Evolutionary conservation across 2,888 invertebrate genomes (phyloP).

Genomic region (Napeogenes inachia): DNA sequence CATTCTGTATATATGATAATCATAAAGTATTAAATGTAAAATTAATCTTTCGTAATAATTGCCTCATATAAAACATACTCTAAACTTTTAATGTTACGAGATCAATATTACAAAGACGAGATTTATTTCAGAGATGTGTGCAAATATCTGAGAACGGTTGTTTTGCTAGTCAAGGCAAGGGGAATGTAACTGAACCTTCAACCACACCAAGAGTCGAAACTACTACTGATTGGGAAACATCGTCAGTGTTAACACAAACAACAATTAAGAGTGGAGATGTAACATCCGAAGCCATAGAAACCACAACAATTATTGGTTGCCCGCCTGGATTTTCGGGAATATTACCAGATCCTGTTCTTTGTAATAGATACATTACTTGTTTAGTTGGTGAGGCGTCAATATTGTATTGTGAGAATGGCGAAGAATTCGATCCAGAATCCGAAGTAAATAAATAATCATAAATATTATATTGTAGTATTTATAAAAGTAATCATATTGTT

Average conservation of each 20-base stretch:
- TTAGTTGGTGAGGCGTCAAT: no score
- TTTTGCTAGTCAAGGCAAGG: slow-evolving; percentile 14
- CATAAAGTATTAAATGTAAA: no score
- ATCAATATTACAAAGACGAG: no score
- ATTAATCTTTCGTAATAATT: no score
- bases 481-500: no score
- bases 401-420: slow-evolving; percentile 10
- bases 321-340: no score
- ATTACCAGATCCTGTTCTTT: no score
- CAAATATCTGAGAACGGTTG: slow-evolving; percentile 24
- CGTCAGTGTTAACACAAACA: not conserved
- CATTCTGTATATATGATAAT: no score
- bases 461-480: no score
- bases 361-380: no score
- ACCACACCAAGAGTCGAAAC: slow-evolving; percentile 5
- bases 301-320: slow-evolving; percentile 3
- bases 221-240: not conserved
- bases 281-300: slow-evolving; percentile 24
- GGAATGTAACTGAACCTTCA: slow-evolving; percentile 10
- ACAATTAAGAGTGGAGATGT: slow-evolving; percentile 9
- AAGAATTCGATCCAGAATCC: slow-evolving; percentile 13
- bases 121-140: slow-evolving; percentile 17
- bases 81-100: no score
- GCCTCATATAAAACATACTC: no score
- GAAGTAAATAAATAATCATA: slow-evolving; percentile 2